phyloP scores from a whole-genome alignment of 1,140 invertebrate genomes.

The Leguminivora glycinivorella region DNA sequence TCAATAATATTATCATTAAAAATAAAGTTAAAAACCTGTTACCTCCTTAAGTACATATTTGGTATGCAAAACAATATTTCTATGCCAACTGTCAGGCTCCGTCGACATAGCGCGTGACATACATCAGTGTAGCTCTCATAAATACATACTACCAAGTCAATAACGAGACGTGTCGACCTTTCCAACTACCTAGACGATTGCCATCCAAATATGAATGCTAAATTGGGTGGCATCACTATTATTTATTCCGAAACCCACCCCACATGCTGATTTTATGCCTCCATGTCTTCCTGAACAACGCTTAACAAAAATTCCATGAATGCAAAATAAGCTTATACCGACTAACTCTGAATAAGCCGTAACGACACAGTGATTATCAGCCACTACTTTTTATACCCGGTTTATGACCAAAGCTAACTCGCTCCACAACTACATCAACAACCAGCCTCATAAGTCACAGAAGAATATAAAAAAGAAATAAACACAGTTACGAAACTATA shows the following conservation, averaged over 20 bases:
- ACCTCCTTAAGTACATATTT: neutral
- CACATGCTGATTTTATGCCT: constrained; percentile 46
- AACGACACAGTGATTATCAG: constrained; percentile 9
- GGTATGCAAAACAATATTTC: neutral
- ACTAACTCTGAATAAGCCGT: constrained; percentile 43
- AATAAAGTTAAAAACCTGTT: neutral
- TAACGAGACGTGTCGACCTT: constrained; percentile 45
- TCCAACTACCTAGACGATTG: constrained; percentile 67
- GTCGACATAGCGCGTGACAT: neutral
- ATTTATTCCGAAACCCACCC: constrained; percentile 36
- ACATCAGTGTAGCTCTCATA: constrained; percentile 1
- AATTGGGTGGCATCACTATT: constrained; percentile 60
- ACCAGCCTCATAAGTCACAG: constrained; percentile 10
- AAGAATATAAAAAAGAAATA: constrained; percentile 28
- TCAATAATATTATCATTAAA: no score
- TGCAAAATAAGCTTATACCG: constrained; percentile 75
- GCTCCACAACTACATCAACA: constrained; percentile 6
- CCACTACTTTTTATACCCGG: constrained; percentile 9
- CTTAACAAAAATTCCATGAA: constrained; percentile 76
- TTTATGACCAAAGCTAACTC: constrained; percentile 7
- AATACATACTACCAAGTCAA: constrained; percentile 21
- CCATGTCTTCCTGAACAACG: constrained; percentile 58
- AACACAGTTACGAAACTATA: constrained; percentile 64
- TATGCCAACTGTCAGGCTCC: neutral
- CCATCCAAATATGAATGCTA: constrained; percentile 70